A percentile compares a stretch with the other conserved stretches of the same genome.
Conservation (phyloP, 2,797 vertebrate species). For the Crax fasciolata region DNA sequence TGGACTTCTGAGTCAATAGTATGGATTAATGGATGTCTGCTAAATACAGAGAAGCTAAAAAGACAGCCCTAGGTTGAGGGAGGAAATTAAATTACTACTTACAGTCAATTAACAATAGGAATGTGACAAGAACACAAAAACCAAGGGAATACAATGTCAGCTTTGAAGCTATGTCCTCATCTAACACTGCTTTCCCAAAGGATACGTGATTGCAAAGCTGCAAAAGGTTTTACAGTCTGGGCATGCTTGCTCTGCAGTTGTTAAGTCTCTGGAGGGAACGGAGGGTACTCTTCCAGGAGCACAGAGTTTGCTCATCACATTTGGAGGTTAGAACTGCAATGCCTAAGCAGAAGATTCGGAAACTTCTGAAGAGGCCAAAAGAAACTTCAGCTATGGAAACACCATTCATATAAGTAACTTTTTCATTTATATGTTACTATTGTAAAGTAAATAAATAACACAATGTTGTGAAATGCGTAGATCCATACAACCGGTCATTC, state of each 20-base stretch:
- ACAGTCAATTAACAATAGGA: constrained; percentile 10
- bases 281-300: neutral
- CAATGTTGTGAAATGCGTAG: neutral
- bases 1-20: constrained; percentile 1
- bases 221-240: neutral
- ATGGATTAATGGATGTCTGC: neutral
- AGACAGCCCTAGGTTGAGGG: neutral
- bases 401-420: neutral
- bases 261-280: neutral
- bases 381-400: neutral
- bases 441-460: neutral
- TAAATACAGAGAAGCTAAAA: constrained; percentile 6
- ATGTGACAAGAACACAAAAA: constrained; percentile 20
- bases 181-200: constrained; percentile 15
- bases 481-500: neutral
- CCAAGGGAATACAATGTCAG: constrained; percentile 4
- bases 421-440: neutral
- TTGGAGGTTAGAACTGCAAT: neutral
- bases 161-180: neutral
- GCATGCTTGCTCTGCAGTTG: neutral
- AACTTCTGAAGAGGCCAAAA: neutral
- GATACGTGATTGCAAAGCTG: neutral
- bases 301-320: neutral
- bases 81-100: constrained; percentile 48
- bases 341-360: neutral